These are phyloP conservation scores for Mustelus asterias DNA, from an alignment of 2,113 vertebrate species.

Conservation along the genomic window DNA sequence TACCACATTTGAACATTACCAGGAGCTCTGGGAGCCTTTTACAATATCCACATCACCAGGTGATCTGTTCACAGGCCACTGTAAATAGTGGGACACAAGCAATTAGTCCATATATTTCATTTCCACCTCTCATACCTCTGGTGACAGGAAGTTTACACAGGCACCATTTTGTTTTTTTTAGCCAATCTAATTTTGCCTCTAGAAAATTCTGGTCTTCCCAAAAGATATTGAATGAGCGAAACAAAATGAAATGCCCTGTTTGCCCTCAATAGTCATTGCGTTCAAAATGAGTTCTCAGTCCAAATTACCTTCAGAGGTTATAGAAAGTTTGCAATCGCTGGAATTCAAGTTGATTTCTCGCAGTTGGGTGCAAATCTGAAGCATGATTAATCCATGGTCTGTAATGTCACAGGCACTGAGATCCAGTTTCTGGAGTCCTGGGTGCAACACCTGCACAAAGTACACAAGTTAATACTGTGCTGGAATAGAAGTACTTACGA, in stretches of 20 bases:
- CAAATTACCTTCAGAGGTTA: conserved; percentile 65
- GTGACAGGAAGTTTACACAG: not conserved
- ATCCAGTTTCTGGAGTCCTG: conserved; percentile 62
- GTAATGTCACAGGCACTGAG: conserved; percentile 69
- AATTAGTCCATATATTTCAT: not conserved
- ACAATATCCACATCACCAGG: not conserved
- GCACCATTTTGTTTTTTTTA: not conserved
- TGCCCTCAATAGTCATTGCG: not conserved
- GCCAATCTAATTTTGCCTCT: not conserved
- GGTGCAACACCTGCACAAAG: conserved; percentile 64
- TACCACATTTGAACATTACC: not conserved
- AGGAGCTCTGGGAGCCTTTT: not conserved
- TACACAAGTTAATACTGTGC: not conserved
- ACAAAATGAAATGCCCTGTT: not conserved
- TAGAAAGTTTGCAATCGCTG: conserved; percentile 54
- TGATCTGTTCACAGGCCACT: not conserved
- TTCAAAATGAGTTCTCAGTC: conserved; percentile 38
- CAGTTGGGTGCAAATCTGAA: conserved; percentile 62
- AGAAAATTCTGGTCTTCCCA: not conserved
- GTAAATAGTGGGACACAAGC: not conserved
- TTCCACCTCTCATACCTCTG: not conserved
- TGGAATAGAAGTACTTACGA: not conserved
- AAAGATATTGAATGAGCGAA: not conserved
- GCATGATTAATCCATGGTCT: conserved; percentile 60
- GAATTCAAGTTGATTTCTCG: conserved; percentile 64